phyloP scores from a whole-genome alignment of 2,797 vertebrate species.

The Jordanella pulchra region DNA sequence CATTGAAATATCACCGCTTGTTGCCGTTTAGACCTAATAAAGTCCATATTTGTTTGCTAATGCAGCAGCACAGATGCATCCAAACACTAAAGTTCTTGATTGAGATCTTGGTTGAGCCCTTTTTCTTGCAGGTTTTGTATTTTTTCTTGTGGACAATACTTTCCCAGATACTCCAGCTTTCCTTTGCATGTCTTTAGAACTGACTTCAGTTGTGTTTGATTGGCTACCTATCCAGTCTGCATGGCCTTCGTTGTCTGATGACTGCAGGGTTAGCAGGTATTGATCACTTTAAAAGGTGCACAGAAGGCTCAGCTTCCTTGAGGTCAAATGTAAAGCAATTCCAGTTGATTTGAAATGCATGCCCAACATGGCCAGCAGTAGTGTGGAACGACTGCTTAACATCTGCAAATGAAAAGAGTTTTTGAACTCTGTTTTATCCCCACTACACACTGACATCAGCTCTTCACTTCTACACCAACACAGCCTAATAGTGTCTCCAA shows the following conservation, averaged over 20 bases:
- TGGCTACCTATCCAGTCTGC: too few species aligned
- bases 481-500: slow-evolving; percentile 17
- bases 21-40: too few species aligned
- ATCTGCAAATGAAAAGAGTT: slow-evolving; percentile 7
- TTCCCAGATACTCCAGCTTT: not conserved
- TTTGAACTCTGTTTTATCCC: slow-evolving; percentile 2
- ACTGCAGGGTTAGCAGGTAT: not conserved
- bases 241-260: too few species aligned
- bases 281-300: too few species aligned
- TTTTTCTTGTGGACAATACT: not conserved
- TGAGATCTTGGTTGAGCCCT: too few species aligned
- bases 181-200: not conserved
- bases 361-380: not conserved
- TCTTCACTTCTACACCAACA: not conserved
- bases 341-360: not conserved
- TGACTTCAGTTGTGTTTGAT: not conserved
- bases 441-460: slow-evolving; percentile 13
- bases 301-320: not conserved
- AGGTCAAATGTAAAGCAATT: not conserved
- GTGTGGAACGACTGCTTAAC: slow-evolving; percentile 24
- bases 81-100: too few species aligned
- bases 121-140: too few species aligned
- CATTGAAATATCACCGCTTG: too few species aligned
- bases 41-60: too few species aligned
- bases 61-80: too few species aligned